Base-by-base conservation (phyloP, 2,113 vertebrate species). In the Plecturocebus donacophilus region DNA sequence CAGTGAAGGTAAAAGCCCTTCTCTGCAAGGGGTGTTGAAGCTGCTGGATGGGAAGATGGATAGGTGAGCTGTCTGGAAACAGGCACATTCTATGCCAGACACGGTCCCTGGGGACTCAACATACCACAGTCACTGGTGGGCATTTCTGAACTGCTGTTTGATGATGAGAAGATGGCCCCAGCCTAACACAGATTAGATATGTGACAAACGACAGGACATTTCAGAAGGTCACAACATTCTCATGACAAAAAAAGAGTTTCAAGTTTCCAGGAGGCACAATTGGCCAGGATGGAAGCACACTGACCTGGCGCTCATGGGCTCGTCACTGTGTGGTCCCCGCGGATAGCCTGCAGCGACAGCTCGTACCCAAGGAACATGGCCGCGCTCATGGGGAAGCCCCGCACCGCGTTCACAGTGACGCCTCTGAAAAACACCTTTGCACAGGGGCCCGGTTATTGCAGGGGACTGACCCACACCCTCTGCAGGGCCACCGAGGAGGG, bases 341-440 rank as follows among this genome's bases (percentile, higher is more conserved):
- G 99, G 97, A 99, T 98, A 85, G 99, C 99, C 98, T 98, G 99
- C 95, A 99, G 99, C 1, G 99, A 99, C 73, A 99, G 99, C 97
- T 99, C 99, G 20, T 99, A 99, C 91, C 98, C 99, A 75, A 99
- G 99, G 98, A 99, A 99, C 99, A 99, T 99, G 97, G 99, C 99
- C 12, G 99, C 99, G 75, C 99, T 99, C 98, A 99, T 99, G 8
- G 99, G 99, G 98, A 99, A 99, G 92, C 99, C 99, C 94, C 99
- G 98, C 75, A 99, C 83, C 76, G 99, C 98, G 32, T 99, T 99
- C 75, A 99, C 99, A 0, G 99, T 98, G 45, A 99, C 97, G 64
- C 99, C 99, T n/a, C 99, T 99, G 98, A 99, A 99, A 98, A 99
- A 99, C 45, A 99, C 99, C 99, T 99, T 98, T 93, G 94, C 87